phyloP scores from a whole-genome alignment of 1,140 invertebrate genomes.

The Leptinotarsa defecta region DNA sequence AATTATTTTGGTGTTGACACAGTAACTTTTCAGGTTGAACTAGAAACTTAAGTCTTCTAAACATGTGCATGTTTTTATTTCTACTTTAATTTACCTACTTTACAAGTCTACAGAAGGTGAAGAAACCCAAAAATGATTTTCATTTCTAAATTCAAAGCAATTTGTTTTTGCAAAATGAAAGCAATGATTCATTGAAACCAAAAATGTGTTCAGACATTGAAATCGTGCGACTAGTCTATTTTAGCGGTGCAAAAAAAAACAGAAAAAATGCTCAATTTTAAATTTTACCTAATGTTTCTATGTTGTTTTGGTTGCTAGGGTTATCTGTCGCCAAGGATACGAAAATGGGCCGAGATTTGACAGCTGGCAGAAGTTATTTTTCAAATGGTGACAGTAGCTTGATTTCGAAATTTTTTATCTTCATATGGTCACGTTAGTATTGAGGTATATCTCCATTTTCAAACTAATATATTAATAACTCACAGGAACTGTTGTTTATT shows the following conservation, averaged over 20 bases:
- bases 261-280: slow-evolving; percentile 33
- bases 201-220: neutral
- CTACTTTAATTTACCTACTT: too few relatives aligned
- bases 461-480: slow-evolving; percentile 40
- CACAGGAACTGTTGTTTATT: slow-evolving; percentile 43
- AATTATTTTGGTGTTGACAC: too few relatives aligned
- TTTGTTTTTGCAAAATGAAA: too few relatives aligned
- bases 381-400: slow-evolving; percentile 4
- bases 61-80: too few relatives aligned
- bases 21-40: too few relatives aligned
- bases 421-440: slow-evolving; percentile 21
- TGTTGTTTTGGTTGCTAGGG: slow-evolving; percentile 58
- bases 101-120: too few relatives aligned
- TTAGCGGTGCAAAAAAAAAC: slow-evolving; percentile 25
- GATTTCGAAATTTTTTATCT: slow-evolving; percentile 5
- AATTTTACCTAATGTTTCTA: slow-evolving; percentile 54
- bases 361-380: slow-evolving; percentile 41
- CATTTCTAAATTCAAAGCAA: too few relatives aligned
- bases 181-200: too few relatives aligned
- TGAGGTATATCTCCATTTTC: slow-evolving; percentile 34
- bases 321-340: slow-evolving; percentile 55
- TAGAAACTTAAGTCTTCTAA: too few relatives aligned
- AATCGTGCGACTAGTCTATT: too few relatives aligned
- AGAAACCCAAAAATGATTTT: too few relatives aligned
- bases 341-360: slow-evolving; percentile 52